phyloP scores from a whole-genome alignment of 64 coral and sea anemone species.

The Hydrozoanthus tunicans region DNA sequence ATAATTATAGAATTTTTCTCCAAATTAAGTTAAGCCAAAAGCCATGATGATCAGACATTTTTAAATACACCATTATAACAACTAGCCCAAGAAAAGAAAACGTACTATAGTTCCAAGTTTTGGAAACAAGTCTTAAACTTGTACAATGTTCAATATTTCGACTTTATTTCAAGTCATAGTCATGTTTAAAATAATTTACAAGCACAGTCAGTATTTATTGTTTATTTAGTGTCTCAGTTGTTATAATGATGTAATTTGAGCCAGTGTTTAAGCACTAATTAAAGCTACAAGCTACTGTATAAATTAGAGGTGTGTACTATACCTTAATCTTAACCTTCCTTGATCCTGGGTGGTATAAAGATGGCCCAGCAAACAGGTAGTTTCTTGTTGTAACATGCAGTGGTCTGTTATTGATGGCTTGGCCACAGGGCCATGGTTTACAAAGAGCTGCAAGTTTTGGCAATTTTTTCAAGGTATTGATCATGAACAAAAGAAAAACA shows the following conservation, averaged over 20 bases:
- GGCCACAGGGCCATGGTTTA: slow-evolving; percentile 71
- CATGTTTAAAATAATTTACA: too few relatives aligned
- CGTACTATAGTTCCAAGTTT: too few relatives aligned
- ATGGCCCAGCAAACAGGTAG: slow-evolving; percentile 92
- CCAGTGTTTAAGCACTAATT: not conserved
- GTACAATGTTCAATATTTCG: too few relatives aligned
- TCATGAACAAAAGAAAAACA: not conserved
- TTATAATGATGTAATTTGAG: not conserved
- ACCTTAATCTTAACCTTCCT: slow-evolving; percentile 94
- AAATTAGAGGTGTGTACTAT: too few relatives aligned
- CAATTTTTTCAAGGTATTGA: not conserved
- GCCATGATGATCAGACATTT: too few relatives aligned
- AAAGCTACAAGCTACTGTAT: not conserved
- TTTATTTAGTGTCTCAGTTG: too few relatives aligned
- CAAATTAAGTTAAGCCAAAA: too few relatives aligned
- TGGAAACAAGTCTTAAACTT: too few relatives aligned
- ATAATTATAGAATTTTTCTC: too few relatives aligned
- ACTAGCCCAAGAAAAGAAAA: too few relatives aligned
- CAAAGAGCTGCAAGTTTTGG: slow-evolving; percentile 66
- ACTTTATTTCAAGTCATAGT: too few relatives aligned
- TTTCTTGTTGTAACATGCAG: slow-evolving; percentile 83
- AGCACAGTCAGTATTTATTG: not conserved
- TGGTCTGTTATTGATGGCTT: slow-evolving; percentile 33
- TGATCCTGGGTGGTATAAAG: slow-evolving; percentile 89
- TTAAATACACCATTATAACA: too few relatives aligned